Base-by-base conservation (phyloP, 2,113 vertebrate genomes). In the Cacatua alba region DNA sequence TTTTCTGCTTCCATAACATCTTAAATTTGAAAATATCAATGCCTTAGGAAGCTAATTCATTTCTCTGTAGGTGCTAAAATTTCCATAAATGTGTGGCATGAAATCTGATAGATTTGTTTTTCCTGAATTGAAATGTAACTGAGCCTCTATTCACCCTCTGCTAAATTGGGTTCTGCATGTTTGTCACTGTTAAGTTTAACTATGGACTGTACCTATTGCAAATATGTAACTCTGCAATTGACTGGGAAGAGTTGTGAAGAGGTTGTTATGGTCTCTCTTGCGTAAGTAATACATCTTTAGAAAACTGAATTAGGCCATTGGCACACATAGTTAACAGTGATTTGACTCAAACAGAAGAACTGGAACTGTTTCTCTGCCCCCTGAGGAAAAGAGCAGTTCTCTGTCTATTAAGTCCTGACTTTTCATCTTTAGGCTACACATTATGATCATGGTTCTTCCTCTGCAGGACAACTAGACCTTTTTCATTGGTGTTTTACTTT, bases 251-350 rank as follows among this genome's bases (percentile, higher is more conserved):
- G 72, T 70, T 94, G 55, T 88, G 69, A 94, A 80, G 55, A 94
- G 65, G 37, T 85, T 81, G 62, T 91, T 94, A 78, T 48, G 63
- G 78, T 93, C 86, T 95, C 35, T 95, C 92, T 91, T 95, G 93
- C 31, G 46, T 95, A 90, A 96, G 86, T 96, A 95, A 97, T 94
- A 74, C 39, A 71, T 93, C 91, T 94, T 91, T 96, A 91, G 82
- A 95, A 95, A 96, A 94, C 48, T 93, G 82, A 97, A 95, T 95
- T 89, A 96, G 92, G 95, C 95, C 88, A 95, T 94, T 96, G 87
- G 77, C 43, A 62, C 35, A 72, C 21, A 44, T 6, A 88, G 94
- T 96, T 96, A 90, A 92, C 88, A 92, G 70, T 82, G 74, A 94
- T 84, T 95, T 94, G 88, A 71, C 88, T 94, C 83, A 90, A 94